These are phyloP conservation scores for Pygocentrus nattereri DNA, from an alignment of 2,797 vertebrate species.

Conservation along the genomic window DNA sequence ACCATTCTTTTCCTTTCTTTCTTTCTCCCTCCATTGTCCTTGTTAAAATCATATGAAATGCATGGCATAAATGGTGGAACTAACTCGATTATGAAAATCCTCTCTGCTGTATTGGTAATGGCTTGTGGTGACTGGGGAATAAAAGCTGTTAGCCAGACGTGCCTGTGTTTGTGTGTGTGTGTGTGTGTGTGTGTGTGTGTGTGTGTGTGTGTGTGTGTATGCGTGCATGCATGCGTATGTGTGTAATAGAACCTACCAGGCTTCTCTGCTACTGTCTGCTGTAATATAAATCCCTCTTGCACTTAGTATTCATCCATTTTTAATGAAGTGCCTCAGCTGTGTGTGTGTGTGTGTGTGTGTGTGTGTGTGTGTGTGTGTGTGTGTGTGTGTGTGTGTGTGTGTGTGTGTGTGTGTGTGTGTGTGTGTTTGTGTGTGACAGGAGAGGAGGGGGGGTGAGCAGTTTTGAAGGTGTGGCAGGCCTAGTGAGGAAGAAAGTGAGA, in stretches of 20 bases:
- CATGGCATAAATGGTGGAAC: conserved; percentile 73
- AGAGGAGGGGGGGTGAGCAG: neutral
- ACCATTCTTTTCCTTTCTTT: conserved; percentile 22
- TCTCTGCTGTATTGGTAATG: conserved; percentile 75
- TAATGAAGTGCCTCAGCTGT: conserved; percentile 80
- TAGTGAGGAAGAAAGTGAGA: conserved; percentile 8
- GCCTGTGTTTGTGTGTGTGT: conserved; percentile 8
- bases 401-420: conserved; percentile 52
- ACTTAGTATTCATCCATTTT: conserved; percentile 86
- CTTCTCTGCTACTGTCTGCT: conserved; percentile 71
- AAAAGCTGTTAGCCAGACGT: conserved; percentile 54
- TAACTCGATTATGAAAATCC: conserved; percentile 73
- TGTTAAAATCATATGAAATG: conserved; percentile 72
- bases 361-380: conserved; percentile 21
- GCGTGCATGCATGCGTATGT: conserved; percentile 48
- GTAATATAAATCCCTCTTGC: conserved; percentile 81
- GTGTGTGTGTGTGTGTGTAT: conserved; percentile 50
- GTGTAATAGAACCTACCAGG: conserved; percentile 71
- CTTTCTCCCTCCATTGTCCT: conserved; percentile 44
- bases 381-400: conserved; percentile 64
- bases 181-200: conserved; percentile 20
- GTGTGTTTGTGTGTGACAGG: conserved; percentile 10
- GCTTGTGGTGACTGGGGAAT: conserved; percentile 50
- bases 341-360: conserved; percentile 60
- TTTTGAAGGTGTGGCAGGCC: conserved; percentile 15